Conservation (phyloP, 2,113 vertebrate species). For the Abramis brama region DNA sequence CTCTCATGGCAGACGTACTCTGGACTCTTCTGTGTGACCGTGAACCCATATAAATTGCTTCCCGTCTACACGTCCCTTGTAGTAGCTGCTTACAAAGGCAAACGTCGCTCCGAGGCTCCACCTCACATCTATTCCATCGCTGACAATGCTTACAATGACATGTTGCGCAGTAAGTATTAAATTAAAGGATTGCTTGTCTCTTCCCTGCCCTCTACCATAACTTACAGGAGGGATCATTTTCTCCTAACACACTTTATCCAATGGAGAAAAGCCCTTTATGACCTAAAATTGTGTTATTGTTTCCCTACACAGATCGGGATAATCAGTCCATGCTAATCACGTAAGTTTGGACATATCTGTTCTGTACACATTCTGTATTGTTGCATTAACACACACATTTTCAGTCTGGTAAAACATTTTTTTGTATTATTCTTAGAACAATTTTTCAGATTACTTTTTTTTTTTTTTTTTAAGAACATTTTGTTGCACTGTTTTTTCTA, state of each 20-base stretch:
- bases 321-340: conserved; percentile 98
- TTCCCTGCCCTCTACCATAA: not conserved
- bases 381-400: not conserved
- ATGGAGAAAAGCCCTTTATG: not conserved
- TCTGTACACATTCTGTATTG: not conserved
- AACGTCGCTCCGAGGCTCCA: conserved; percentile 84
- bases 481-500: not conserved
- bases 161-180: conserved; percentile 88
- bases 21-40: conserved; percentile 92
- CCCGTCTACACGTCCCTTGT: conserved; percentile 86
- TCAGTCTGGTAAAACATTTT: not conserved
- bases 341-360: conserved; percentile 76
- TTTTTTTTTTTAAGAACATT: conserved; percentile 29
- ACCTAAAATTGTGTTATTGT: conserved; percentile 29
- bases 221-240: not conserved
- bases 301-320: conserved; percentile 84
- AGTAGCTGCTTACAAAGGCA: conserved; percentile 90
- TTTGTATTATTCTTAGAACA: not conserved
- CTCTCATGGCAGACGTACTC: conserved; percentile 85
- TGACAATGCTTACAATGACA: conserved; percentile 92
- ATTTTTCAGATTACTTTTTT: conserved; percentile 12
- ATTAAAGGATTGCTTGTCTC: not conserved
- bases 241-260: not conserved
- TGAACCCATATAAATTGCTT: conserved; percentile 97
- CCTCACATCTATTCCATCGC: conserved; percentile 92